Evolutionary conservation across 2,113 vertebrate species (phyloP), one percentile per base, ranked within the genome.

Genomic region (Melospiza melodia): DNA sequence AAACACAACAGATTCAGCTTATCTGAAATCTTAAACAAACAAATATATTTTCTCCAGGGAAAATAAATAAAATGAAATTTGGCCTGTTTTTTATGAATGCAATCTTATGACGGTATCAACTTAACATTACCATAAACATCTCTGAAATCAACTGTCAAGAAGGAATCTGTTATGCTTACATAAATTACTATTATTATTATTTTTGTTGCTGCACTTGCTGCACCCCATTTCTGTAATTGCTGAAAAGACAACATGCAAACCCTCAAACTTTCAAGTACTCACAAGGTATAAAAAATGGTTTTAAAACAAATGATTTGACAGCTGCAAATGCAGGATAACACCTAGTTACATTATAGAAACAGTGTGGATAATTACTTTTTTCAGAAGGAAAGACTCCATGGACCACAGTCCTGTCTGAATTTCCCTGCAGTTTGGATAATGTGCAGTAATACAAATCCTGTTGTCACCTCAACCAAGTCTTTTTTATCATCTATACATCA

Each of bases 311-410:
- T 95, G 96, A 95, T 97, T 96, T 98, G 97, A 98, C 98, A 98
- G 97, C 97, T 98, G 97, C 97, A 98, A 98, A 98, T 92, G 96
- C 97, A 97, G 98, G 96, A 92, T 98, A 98, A 97, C 98, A 98
- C 97, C 98, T 98, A 97, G 96, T 54, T 96, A 97, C 97, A 98
- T 98, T 98, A 98, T 84, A 97, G 97, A 97, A 98, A 98, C 98
- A 97, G 97, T 97, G 98, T 98, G 97, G 97, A 98, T 98, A 98
- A 98, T 98, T 97, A 97, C 98, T 98, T 98, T 97, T 97, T 96
- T 93, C 94, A 86, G 96, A 97, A 84, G 95, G 76, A 94, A 93
- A 96, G 97, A 91, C 95, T 95, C 97, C 85, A 74, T 52, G 97
- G 97, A 97, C 98, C 94, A 83, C 71, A 5, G 97, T 95, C 96